Conservation (phyloP, 2,888 invertebrate genomes). For the Phlogophora meticulosa region DNA sequence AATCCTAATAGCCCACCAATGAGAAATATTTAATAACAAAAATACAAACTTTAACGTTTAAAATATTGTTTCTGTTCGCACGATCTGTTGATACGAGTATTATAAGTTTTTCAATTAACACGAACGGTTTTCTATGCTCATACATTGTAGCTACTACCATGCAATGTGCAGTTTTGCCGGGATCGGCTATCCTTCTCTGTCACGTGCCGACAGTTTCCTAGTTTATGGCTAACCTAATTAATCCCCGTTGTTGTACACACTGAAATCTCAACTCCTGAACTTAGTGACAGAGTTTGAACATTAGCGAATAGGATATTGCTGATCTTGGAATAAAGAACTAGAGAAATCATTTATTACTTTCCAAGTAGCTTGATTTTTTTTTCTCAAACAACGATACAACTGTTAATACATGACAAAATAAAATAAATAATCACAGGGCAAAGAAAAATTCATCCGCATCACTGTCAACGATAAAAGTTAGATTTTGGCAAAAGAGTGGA, state of each 20-base stretch:
- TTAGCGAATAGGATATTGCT: not conserved
- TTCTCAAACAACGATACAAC: too few relatives aligned
- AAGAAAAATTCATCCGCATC: too few relatives aligned
- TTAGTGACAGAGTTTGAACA: not conserved
- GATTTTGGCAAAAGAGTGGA: too few relatives aligned
- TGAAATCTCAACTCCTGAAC: not conserved
- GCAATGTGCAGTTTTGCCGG: not conserved
- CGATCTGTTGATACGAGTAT: too few relatives aligned
- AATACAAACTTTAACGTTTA: not conserved
- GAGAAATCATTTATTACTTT: not conserved
- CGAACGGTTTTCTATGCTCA: not conserved
- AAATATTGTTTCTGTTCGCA: too few relatives aligned
- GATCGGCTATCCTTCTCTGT: not conserved
- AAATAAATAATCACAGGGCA: too few relatives aligned
- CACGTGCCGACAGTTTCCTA: not conserved
- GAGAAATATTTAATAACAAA: too few relatives aligned
- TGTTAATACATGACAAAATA: too few relatives aligned
- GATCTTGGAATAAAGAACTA: not conserved
- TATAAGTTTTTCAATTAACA: constrained; percentile 3
- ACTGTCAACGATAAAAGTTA: too few relatives aligned
- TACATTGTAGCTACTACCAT: not conserved
- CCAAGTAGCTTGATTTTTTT: too few relatives aligned
- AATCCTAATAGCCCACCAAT: too few relatives aligned
- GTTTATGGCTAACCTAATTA: not conserved
- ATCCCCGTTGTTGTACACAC: not conserved